Evolutionary conservation across 2,888 invertebrate species (phyloP).

Genomic region (Tinea semifulvella): DNA sequence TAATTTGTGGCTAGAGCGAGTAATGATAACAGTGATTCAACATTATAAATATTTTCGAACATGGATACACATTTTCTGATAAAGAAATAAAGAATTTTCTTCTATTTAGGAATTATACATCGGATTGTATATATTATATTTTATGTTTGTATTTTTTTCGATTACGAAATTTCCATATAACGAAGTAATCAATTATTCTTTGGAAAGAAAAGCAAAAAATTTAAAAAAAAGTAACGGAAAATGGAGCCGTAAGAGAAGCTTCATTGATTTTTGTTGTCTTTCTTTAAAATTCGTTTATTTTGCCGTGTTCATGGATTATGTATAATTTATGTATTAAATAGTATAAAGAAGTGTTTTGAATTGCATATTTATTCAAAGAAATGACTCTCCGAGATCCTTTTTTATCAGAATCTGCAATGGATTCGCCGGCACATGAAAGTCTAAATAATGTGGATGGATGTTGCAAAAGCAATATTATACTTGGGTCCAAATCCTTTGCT

Average conservation of each 20-base stretch:
- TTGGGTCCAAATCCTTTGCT: slow-evolving; percentile 54
- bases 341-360: neutral
- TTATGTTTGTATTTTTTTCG: no score
- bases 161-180: no score
- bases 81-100: no score
- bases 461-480: slow-evolving; percentile 49
- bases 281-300: neutral
- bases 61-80: no score
- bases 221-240: slow-evolving; percentile 1
- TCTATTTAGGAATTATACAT: no score
- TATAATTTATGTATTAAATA: neutral
- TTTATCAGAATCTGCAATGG: slow-evolving; percentile 30
- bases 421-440: slow-evolving; percentile 53
- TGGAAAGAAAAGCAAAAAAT: neutral
- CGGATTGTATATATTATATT: no score
- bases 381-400: slow-evolving; percentile 10
- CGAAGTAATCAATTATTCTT: slow-evolving; percentile 1
- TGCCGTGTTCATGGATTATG: neutral
- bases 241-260: neutral
- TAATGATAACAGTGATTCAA: no score
- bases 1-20: no score
- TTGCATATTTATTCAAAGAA: neutral
- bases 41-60: no score
- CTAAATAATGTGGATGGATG: slow-evolving; percentile 52
- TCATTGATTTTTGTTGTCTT: slow-evolving; percentile 7